Evolutionary conservation across 2,888 invertebrate genomes (phyloP), one percentile per base, ranked within the genome.

Genomic region (Drosophila falleni): DNA sequence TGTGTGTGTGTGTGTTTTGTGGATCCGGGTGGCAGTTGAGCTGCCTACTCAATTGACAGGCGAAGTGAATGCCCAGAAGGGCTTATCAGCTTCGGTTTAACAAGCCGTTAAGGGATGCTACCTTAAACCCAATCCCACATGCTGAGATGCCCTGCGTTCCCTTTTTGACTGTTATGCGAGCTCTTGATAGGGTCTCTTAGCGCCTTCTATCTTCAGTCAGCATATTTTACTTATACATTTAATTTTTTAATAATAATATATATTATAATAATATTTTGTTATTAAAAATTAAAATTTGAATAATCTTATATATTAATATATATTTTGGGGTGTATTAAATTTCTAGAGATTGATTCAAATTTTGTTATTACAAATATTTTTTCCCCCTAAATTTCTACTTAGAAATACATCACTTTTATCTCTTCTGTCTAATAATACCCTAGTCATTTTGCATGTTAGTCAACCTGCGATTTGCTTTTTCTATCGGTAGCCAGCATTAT

Each of bases 11-110:
- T 16, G 13, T 23, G n/a, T 5, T 35, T 29, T 37, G 3, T 37
- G 50, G 37, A 39, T 11, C 13, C n/a, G 50, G 60, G 67, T 37
- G 60, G 42, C 69, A 33, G 56, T 50, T 80, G 51, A 71, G 74
- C 71, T 58, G 62, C 69, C 73, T 74, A 66, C 66, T 56, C 63
- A 69, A 70, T 83, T 83, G 80, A 80, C 75, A 78, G 71, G 64
- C 72, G 29, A 78, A 78, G 78, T 77, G 65, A 76, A 67, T 70
- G 71, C 66, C 63, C 66, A 26, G 55, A 64, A 33, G 44, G 59
- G 71, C 68, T 78, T 75, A 75, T 47, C 68, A 68, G 72, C 65
- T 53, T 55, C 55, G 55, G 50, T 41, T 71, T 67, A 77, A 76
- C 69, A 77, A 76, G 58, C 72, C 61, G 53, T 61, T 62, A 60